These are phyloP conservation scores for Sinhomidia bicolor DNA, from an alignment of 2,888 invertebrate genomes.

Conservation along the genomic window DNA sequence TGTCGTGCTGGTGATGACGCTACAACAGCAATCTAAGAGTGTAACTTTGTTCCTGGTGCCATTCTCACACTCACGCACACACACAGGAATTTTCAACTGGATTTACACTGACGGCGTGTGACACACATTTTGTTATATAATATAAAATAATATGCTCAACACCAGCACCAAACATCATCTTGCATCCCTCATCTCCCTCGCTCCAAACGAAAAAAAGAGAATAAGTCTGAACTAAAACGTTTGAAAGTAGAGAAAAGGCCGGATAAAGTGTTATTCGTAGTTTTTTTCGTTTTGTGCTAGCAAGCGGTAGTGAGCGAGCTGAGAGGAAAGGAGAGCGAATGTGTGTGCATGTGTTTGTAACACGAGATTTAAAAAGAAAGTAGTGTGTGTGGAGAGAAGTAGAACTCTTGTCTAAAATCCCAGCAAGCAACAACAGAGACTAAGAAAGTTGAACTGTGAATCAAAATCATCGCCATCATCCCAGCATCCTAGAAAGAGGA, in stretches of 20 bases:
- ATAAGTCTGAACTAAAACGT: no score
- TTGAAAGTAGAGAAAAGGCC: no score
- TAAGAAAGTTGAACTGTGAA: slow-evolving; percentile 60
- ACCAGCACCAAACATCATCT: background rate
- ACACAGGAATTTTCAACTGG: slow-evolving; percentile 22
- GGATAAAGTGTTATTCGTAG: no score
- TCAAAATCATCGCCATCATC: slow-evolving; percentile 61
- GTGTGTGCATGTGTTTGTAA: background rate
- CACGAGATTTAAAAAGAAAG: slow-evolving; percentile 37
- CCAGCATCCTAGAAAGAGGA: background rate
- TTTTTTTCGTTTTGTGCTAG: no score
- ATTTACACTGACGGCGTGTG: slow-evolving; percentile 13
- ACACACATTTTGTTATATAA: background rate
- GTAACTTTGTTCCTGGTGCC: slow-evolving; percentile 8
- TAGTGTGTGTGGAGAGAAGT: slow-evolving; percentile 14
- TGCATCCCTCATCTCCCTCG: background rate
- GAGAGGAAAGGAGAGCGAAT: background rate
- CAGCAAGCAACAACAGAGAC: slow-evolving; percentile 63
- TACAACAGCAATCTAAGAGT: background rate
- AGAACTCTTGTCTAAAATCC: slow-evolving; percentile 54
- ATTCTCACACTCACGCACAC: slow-evolving; percentile 28
- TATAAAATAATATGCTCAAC: background rate
- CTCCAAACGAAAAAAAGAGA: no score
- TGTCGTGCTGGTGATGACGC: background rate
- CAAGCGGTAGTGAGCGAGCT: background rate